phyloP scores from a whole-genome alignment of 2,797 vertebrate species.

The Lutjanus campechanus region DNA sequence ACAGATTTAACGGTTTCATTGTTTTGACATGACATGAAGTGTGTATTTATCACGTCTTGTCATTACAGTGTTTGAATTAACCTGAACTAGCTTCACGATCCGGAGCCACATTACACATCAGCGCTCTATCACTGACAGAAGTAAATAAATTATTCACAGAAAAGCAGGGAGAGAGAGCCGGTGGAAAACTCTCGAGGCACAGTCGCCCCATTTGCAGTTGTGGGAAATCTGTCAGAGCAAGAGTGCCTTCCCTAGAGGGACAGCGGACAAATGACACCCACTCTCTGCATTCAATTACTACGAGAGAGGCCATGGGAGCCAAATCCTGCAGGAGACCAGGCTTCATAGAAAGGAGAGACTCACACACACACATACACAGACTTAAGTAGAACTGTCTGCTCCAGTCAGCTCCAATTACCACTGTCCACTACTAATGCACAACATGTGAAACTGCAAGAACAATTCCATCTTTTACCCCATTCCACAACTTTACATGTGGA shows the following conservation, averaged over 20 bases:
- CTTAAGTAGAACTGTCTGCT: constrained; percentile 82
- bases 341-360: constrained; percentile 58
- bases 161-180: constrained; percentile 54
- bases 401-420: constrained; percentile 82
- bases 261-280: constrained; percentile 83
- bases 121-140: constrained; percentile 70
- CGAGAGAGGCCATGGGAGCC: constrained; percentile 75
- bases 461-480: constrained; percentile 64
- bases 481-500: constrained; percentile 62
- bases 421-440: constrained; percentile 79
- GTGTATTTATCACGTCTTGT: constrained; percentile 73
- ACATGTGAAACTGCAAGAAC: constrained; percentile 79
- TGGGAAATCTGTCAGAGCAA: constrained; percentile 84
- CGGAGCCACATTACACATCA: constrained; percentile 54
- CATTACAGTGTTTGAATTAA: constrained; percentile 66
- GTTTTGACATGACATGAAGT: constrained; percentile 64
- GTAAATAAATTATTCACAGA: constrained; percentile 84
- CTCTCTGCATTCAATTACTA: constrained; percentile 84
- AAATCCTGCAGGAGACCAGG: constrained; percentile 68
- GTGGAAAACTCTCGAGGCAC: constrained; percentile 68
- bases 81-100: constrained; percentile 54
- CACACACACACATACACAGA: constrained; percentile 52
- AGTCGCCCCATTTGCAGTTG: constrained; percentile 79
- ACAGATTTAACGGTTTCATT: constrained; percentile 52
- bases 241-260: constrained; percentile 81